Evolutionary conservation across 2,113 vertebrate genomes (phyloP).

Genomic region (Labrus mixtus): DNA sequence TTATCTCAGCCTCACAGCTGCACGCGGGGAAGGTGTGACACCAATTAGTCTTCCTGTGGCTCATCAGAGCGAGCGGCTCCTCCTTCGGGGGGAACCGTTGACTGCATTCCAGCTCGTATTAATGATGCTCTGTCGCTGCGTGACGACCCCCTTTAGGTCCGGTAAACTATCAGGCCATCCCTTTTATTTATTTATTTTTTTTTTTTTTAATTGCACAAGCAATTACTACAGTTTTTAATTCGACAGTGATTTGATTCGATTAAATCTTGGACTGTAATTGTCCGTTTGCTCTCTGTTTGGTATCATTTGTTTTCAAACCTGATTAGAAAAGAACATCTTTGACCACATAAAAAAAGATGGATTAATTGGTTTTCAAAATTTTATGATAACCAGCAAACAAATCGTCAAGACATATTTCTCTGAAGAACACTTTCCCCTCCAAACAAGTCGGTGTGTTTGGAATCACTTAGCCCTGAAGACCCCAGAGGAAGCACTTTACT

Average conservation of each 20-base stretch:
- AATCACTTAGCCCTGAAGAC: neutral
- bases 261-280: slow-evolving; percentile 40
- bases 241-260: slow-evolving; percentile 34
- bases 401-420: neutral
- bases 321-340: neutral
- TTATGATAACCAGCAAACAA: neutral
- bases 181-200: too few species aligned
- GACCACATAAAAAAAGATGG: neutral
- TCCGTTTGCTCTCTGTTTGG: neutral
- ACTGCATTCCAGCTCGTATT: slow-evolving; percentile 48
- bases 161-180: slow-evolving; percentile 10
- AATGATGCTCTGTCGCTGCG: slow-evolving; percentile 42
- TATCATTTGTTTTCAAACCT: slow-evolving; percentile 9
- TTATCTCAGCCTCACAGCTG: slow-evolving; percentile 64
- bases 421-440: neutral
- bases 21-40: slow-evolving; percentile 58
- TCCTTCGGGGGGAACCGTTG: slow-evolving; percentile 47
- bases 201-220: slow-evolving; percentile 57
- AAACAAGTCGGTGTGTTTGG: slow-evolving; percentile 15
- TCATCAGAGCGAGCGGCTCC: slow-evolving; percentile 58
- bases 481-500: slow-evolving; percentile 24
- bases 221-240: slow-evolving; percentile 36
- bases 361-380: slow-evolving; percentile 1
- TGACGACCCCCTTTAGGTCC: slow-evolving; percentile 45
- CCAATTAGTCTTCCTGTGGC: slow-evolving; percentile 69